Evolutionary conservation across 2,797 vertebrate genomes (phyloP).

Genomic region (Moxostoma hubbsi): DNA sequence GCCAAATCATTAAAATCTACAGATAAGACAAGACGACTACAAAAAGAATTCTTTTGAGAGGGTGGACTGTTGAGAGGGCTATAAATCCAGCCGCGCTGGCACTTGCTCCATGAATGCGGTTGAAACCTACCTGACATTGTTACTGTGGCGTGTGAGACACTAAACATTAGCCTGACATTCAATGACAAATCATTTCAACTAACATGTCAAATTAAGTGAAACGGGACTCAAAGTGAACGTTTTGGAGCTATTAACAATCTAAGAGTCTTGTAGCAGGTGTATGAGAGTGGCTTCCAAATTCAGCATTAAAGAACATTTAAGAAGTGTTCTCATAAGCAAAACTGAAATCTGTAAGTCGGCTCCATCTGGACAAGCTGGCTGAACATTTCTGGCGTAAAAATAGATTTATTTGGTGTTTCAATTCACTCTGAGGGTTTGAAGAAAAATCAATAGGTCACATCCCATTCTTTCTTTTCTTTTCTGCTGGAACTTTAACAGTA

Average conservation of each 20-base stretch:
- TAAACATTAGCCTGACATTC: conserved; percentile 15
- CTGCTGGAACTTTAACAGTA: not conserved
- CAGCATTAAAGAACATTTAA: not conserved
- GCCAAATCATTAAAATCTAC: conserved; percentile 63
- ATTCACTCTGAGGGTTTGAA: not conserved
- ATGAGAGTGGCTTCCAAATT: not conserved
- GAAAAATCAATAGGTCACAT: not conserved
- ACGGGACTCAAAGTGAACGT: not conserved
- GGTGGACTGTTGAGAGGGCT: conserved; percentile 45
- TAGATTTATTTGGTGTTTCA: not conserved
- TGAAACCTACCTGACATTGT: conserved; percentile 51
- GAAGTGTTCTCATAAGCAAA: not conserved
- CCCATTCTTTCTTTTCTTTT: not conserved
- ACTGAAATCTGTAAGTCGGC: not conserved
- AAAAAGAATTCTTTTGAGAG: conserved; percentile 55
- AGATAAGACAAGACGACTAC: conserved; percentile 59
- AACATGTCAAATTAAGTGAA: conserved; percentile 1
- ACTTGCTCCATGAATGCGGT: conserved; percentile 48
- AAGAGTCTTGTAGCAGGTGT: conserved; percentile 17
- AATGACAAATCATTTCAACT: conserved; percentile 37
- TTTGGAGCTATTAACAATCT: not conserved
- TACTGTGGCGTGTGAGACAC: conserved; percentile 29
- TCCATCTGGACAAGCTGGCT: not conserved
- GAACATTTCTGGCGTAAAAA: not conserved
- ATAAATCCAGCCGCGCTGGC: conserved; percentile 57